Percentiles rank a stretch among this genome's conserved stretches.
Conservation (phyloP, 2,888 invertebrate species). For the Drosophila macrothrix region DNA sequence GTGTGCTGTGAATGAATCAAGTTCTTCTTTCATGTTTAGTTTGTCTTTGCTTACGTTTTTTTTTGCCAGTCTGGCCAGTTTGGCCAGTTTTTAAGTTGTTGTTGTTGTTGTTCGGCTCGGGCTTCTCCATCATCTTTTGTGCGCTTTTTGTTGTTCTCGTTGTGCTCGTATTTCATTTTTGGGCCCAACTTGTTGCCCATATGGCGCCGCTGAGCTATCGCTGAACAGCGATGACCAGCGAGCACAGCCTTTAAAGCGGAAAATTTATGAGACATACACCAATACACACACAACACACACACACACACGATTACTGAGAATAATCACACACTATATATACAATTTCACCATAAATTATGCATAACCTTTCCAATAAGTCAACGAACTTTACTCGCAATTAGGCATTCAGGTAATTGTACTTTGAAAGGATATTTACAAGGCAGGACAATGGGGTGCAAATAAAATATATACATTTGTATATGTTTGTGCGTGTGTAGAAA, state of each 20-base stretch:
- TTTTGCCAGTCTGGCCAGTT: conserved; percentile 65
- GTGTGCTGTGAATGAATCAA: neutral
- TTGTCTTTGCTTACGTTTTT: conserved; percentile 17
- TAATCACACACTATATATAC: conserved; percentile 53
- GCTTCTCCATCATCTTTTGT: conserved; percentile 63
- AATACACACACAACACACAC: neutral
- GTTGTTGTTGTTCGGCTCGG: conserved; percentile 40
- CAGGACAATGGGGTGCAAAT: conserved; percentile 42
- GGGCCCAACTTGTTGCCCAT: conserved; percentile 55
- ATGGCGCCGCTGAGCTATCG: conserved; percentile 73
- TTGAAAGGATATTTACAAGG: conserved; percentile 19
- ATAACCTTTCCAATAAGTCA: conserved; percentile 66
- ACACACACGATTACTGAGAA: neutral
- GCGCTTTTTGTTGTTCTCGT: conserved; percentile 52
- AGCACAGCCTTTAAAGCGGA: conserved; percentile 54
- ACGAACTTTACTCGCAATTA: conserved; percentile 55
- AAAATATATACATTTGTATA: neutral
- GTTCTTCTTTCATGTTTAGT: conserved; percentile 1
- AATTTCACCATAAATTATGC: conserved; percentile 74
- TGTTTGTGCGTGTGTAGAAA: neutral
- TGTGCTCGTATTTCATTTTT: conserved; percentile 76
- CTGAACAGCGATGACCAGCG: conserved; percentile 23
- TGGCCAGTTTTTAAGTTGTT: conserved; percentile 56
- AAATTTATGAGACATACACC: conserved; percentile 66
- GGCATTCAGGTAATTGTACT: conserved; percentile 6